Evolutionary conservation across 2,797 vertebrate species (phyloP), one percentile per base, ranked within the genome.

Genomic region (Pseudopleuronectes americanus): DNA sequence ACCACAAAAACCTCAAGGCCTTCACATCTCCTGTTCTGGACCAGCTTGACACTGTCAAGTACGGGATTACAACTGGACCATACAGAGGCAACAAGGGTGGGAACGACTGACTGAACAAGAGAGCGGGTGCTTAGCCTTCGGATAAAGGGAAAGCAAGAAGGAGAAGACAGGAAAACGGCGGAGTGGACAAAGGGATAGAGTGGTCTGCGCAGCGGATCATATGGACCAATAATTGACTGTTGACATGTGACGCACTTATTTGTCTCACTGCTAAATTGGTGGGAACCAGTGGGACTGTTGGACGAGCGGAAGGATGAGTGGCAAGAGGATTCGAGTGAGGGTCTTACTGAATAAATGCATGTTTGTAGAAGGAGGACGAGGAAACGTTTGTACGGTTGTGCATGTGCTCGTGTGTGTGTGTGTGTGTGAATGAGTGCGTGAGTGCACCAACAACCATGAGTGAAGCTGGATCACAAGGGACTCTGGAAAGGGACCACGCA

Each of bases 191-290:
- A 89, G 79, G 83, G 72, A 88, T 54, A 48, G 68, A 84, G 65
- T 58, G 66, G 85, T 85, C 84, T 80, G 64, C 74, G 74, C 69
- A 60, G 73, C 68, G 61, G 74, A 90, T 85, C 78, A 74, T 85
- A 81, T 64, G 81, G 80, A 88, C 86, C 80, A 74, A 74, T 60
- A 49, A 83, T 74, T 79, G 81, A 91, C 85, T 83, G 76, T 77
- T 85, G 89, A 89, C 84, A 83, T 89, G 86, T 87, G 88, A 90
- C 84, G 76, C 90, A 91, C 92, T 91, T 90, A 89, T 79, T 76
- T 89, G 85, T 91, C 89, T 90, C 89, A 86, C 85, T 79, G 76
- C 71, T 81, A 81, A 80, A 83, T 54, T 60, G 66, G 75, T 85
- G 85, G 72, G 74, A 84, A 84, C 71, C 74, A 81, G 78, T 85